Percentiles rank a stretch among this genome's conserved stretches.
Conservation (phyloP, 1,140 invertebrate species). For the Zaprionus gabonicus region DNA sequence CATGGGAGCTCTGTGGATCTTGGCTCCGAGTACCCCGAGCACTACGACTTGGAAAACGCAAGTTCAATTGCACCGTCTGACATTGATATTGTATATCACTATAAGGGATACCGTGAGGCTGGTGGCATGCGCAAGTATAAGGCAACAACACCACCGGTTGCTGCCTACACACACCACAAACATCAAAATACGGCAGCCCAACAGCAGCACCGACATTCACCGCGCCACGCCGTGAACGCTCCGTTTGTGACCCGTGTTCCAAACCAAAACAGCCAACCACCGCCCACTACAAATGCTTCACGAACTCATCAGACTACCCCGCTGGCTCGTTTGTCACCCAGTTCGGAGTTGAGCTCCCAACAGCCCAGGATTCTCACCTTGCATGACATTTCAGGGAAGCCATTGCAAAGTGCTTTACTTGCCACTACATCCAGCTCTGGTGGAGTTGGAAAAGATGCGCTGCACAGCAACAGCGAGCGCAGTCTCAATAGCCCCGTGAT, state of each 20-base stretch:
- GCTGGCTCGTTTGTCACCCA: constrained; percentile 94
- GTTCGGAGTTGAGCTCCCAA: constrained; percentile 95
- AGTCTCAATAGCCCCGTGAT: constrained; percentile 95
- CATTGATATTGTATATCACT: constrained; percentile 98
- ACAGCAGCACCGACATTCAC: constrained; percentile 90
- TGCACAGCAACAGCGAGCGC: constrained; percentile 94
- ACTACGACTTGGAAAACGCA: constrained; percentile 98
- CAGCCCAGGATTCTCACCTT: constrained; percentile 95
- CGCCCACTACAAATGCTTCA: constrained; percentile 86
- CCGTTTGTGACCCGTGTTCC: constrained; percentile 89
- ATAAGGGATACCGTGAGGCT: constrained; percentile 94
- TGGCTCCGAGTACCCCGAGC: constrained; percentile 95
- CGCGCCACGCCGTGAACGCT: constrained; percentile 87
- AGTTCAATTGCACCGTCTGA: constrained; percentile 98
- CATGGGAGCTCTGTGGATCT: constrained; percentile 88
- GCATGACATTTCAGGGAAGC: constrained; percentile 96
- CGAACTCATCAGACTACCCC: constrained; percentile 94
- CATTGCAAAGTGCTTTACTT: constrained; percentile 93
- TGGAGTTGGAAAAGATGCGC: constrained; percentile 92
- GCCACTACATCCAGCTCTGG: constrained; percentile 94
- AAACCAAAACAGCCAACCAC: constrained; percentile 87
- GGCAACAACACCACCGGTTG: constrained; percentile 90
- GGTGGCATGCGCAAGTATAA: constrained; percentile 94
- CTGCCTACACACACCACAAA: constrained; percentile 90
- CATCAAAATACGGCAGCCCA: constrained; percentile 87